Evolutionary conservation across 1,140 invertebrate genomes (phyloP).

Genomic region (Holotrichia oblita): DNA sequence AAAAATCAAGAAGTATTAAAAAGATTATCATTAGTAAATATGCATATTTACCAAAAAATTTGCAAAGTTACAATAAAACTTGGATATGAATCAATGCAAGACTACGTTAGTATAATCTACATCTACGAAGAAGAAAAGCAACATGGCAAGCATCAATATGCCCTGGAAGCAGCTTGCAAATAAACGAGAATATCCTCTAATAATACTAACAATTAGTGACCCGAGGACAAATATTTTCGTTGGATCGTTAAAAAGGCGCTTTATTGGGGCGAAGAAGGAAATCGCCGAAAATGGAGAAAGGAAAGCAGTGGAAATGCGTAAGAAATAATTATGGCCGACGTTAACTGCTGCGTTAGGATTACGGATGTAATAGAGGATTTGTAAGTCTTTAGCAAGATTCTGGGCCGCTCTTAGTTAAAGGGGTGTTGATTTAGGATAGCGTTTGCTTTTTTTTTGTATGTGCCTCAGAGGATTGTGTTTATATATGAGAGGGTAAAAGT

Average conservation of each 20-base stretch:
- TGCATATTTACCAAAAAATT: too few relatives aligned
- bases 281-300: background rate
- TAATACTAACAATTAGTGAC: slow-evolving; percentile 9
- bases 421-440: slow-evolving; percentile 15
- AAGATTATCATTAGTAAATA: too few relatives aligned
- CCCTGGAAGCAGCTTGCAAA: background rate
- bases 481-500: too few relatives aligned
- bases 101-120: too few relatives aligned
- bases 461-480: too few relatives aligned
- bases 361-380: slow-evolving; percentile 7
- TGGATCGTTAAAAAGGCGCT: slow-evolving; percentile 6
- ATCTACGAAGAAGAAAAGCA: too few relatives aligned
- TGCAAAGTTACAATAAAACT: too few relatives aligned
- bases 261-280: background rate
- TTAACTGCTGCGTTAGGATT: slow-evolving; percentile 11
- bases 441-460: background rate
- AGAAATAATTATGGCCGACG: slow-evolving; percentile 16
- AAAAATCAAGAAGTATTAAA: too few relatives aligned
- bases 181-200: background rate
- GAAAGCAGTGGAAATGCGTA: background rate
- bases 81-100: too few relatives aligned
- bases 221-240: slow-evolving; percentile 20
- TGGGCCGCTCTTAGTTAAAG: background rate
- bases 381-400: slow-evolving; percentile 16
- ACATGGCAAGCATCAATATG: too few relatives aligned